These are phyloP conservation scores for Stegastes partitus DNA, from an alignment of 2,113 vertebrate genomes.

Conservation along the genomic window DNA sequence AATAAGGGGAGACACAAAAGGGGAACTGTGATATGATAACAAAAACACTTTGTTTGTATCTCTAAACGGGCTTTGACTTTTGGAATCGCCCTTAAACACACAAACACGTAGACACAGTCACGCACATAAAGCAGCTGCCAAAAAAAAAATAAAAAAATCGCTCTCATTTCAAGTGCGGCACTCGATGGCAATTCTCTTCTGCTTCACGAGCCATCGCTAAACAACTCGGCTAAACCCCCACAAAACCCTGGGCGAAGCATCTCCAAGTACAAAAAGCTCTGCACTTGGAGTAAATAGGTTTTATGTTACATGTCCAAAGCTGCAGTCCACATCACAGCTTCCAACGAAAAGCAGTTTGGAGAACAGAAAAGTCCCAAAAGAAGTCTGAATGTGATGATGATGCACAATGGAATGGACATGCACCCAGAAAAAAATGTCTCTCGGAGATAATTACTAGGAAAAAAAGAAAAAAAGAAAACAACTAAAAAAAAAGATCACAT, in stretches of 20 bases:
- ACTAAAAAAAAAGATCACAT: conserved; percentile 55
- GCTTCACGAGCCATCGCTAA: conserved; percentile 16
- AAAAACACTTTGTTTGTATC: conserved; percentile 14
- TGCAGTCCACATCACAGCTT: conserved; percentile 64
- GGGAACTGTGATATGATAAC: conserved; percentile 26
- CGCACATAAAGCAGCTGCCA: conserved; percentile 34
- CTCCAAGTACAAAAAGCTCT: conserved; percentile 1
- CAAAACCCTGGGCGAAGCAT: background rate
- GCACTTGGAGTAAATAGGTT: conserved; percentile 27
- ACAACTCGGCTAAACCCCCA: conserved; percentile 9
- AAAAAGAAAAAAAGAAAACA: conserved; percentile 55
- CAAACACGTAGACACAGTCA: conserved; percentile 54
- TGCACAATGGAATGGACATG: conserved; percentile 90
- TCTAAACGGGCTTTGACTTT: conserved; percentile 10
- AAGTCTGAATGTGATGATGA: conserved; percentile 78
- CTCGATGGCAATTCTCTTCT: conserved; percentile 15
- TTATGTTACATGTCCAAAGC: conserved; percentile 61
- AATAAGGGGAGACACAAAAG: conserved; percentile 42
- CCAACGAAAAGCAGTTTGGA: conserved; percentile 54
- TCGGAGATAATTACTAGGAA: conserved; percentile 60
- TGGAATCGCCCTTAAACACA: conserved; percentile 32
- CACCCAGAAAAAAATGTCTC: conserved; percentile 77
- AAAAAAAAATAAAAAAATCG: no score
- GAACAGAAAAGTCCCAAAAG: conserved; percentile 63
- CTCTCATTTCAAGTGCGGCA: conserved; percentile 12